A percentile compares a stretch with the other conserved stretches of the same genome.
Evolutionary conservation across 2,888 invertebrate genomes (phyloP).

Genomic region (Yponomeuta malinellus): DNA sequence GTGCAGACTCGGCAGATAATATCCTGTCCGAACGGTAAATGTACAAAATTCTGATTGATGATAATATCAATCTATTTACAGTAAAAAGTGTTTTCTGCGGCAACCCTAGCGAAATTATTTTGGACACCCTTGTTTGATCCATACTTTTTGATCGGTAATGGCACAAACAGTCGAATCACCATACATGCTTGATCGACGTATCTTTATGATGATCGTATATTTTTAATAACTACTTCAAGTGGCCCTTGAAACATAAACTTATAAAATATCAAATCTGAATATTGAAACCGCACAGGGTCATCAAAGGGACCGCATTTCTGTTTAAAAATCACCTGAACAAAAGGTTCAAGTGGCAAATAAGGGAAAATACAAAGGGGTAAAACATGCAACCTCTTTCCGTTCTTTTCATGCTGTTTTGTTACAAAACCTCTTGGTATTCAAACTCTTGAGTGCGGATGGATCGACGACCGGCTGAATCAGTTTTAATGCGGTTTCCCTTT

Average conservation of each 20-base stretch:
- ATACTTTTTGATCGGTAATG: not conserved
- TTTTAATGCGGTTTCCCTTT: not conserved
- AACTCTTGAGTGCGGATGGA: conserved; percentile 3
- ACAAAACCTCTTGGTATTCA: conserved; percentile 13
- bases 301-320: not conserved
- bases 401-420: conserved; percentile 8
- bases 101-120: not conserved
- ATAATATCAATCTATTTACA: too few species aligned
- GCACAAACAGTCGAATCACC: not conserved
- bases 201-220: not conserved
- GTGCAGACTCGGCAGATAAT: too few species aligned
- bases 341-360: conserved; percentile 10
- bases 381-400: conserved; percentile 8
- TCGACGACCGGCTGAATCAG: not conserved
- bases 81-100: not conserved
- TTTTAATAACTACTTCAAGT: not conserved
- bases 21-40: too few species aligned
- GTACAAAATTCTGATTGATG: too few species aligned
- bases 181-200: not conserved
- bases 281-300: not conserved
- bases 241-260: not conserved
- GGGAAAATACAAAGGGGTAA: conserved; percentile 2
- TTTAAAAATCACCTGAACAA: not conserved
- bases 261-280: not conserved
- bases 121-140: not conserved